Base-by-base conservation (phyloP, 2,888 invertebrate genomes). In the Nomada goodeniana region DNA sequence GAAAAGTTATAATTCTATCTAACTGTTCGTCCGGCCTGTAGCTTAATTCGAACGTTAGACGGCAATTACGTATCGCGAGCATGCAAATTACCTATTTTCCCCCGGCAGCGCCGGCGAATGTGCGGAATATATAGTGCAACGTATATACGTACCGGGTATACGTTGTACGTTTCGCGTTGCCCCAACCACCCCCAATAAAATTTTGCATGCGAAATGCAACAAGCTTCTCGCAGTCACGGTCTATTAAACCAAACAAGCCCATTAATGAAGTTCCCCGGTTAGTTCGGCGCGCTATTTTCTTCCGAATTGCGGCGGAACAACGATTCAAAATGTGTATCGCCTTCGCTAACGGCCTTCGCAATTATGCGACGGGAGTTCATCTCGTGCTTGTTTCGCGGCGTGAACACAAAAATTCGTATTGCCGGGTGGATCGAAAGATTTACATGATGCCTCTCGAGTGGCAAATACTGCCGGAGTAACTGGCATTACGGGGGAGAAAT, bases 1-100 rank as follows among this genome's bases (percentile, higher is more conserved):
- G 79, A 74, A 84, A 83, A 85, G 74, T 84, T 86, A 81, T 87
- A 84, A 81, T 88, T 80, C 80, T 76, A 64, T 76, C 71, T 71
- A 82, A 87, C 87, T 86, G 82, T 85, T 85, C 85, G 68, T 61
- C 76, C 67, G 60, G 72, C 5, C 60, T 68, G 79, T 79, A 69
- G 77, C 82, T 80, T 76, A 78, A 86, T 86, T 86, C 83, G 61
- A 70, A 74, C 86, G 76, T 78, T 80, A 85, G 71, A 87, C 42
- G 79, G 76, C 85, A 83, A 87, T 87, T 87, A 86, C 63, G 71
- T 78, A 78, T 86, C 73, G 55, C 50, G 61, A 69, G 67, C 84
- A 76, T 73, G 75, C 75, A 76, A 84, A 84, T 86, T 86, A 82
- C 72, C 63, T 63, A 74, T 70, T 82, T 61, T 71, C 60, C 47